Conservation (phyloP, 2,888 invertebrate genomes). For the Eristalis arbustorum region DNA sequence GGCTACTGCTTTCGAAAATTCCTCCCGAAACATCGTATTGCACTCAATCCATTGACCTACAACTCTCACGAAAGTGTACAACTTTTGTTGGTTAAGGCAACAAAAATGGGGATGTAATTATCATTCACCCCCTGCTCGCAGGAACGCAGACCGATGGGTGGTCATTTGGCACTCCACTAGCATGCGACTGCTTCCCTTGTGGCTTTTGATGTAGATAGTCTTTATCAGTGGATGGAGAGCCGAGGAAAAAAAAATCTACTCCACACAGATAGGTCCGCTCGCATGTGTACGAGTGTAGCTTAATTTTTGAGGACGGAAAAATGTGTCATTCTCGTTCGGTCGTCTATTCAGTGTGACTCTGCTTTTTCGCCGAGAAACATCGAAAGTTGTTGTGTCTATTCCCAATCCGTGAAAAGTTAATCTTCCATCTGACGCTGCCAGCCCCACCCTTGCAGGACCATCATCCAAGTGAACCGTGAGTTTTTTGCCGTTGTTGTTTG, state of each 20-base stretch:
- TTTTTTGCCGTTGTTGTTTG: background rate
- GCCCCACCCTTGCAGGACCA: background rate
- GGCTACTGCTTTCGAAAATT: background rate
- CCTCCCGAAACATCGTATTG: slow-evolving; percentile 16
- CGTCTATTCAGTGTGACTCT: slow-evolving; percentile 48
- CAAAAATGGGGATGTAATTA: slow-evolving; percentile 36
- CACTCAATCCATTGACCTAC: slow-evolving; percentile 39
- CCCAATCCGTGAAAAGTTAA: background rate
- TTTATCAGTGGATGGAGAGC: slow-evolving; percentile 32
- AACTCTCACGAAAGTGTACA: background rate
- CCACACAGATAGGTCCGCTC: slow-evolving; percentile 6
- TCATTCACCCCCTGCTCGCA: background rate
- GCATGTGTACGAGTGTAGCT: slow-evolving; percentile 8
- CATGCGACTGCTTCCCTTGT: slow-evolving; percentile 37
- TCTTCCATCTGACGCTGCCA: slow-evolving; percentile 5
- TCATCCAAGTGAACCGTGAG: slow-evolving; percentile 33
- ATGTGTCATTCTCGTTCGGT: slow-evolving; percentile 45
- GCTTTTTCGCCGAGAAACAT: slow-evolving; percentile 47
- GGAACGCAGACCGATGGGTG: background rate
- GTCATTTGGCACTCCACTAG: slow-evolving; percentile 19
- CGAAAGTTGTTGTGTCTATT: slow-evolving; percentile 11
- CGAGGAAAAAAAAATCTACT: background rate
- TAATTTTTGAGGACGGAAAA: slow-evolving; percentile 39
- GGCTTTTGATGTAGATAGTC: slow-evolving; percentile 9
- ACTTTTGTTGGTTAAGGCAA: background rate